Conservation (phyloP, 2,888 invertebrate genomes). For the Tinea semifulvella region DNA sequence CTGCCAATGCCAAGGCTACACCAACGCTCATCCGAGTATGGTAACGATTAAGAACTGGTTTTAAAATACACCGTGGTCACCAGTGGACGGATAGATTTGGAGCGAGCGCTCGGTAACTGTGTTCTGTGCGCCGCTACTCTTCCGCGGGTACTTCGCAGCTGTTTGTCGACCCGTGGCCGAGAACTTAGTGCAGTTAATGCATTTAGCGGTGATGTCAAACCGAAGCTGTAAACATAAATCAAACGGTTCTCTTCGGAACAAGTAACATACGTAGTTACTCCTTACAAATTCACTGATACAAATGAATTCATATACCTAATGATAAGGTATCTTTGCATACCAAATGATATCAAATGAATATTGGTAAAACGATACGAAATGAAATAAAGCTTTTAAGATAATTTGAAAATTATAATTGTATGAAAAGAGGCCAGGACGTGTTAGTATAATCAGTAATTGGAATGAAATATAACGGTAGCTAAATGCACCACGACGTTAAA, state of each 20-base stretch:
- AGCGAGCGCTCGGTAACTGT: constrained; percentile 11
- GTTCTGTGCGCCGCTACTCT: constrained; percentile 5
- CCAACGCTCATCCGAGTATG: constrained; percentile 5
- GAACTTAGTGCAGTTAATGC: constrained; percentile 9
- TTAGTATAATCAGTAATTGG: neutral
- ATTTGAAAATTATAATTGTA: neutral
- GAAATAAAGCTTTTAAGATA: neutral
- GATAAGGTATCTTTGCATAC: constrained; percentile 1
- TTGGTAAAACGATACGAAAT: constrained; percentile 5
- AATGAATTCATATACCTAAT: neutral
- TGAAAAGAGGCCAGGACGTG: neutral
- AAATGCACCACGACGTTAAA: neutral
- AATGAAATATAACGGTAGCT: constrained; percentile 4
- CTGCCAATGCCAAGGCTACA: constrained; percentile 12
- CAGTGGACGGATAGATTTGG: constrained; percentile 1
- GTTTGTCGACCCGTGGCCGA: constrained; percentile 9
- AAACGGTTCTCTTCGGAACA: neutral
- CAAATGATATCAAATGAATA: constrained; percentile 4
- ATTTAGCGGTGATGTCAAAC: constrained; percentile 10
- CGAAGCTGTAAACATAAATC: neutral
- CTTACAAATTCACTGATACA: neutral
- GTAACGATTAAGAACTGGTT: constrained; percentile 5
- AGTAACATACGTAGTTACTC: neutral
- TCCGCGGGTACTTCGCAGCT: constrained; percentile 2
- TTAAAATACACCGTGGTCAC: neutral